Conservation (phyloP, 2,113 vertebrate genomes). For the Pagrus major region DNA sequence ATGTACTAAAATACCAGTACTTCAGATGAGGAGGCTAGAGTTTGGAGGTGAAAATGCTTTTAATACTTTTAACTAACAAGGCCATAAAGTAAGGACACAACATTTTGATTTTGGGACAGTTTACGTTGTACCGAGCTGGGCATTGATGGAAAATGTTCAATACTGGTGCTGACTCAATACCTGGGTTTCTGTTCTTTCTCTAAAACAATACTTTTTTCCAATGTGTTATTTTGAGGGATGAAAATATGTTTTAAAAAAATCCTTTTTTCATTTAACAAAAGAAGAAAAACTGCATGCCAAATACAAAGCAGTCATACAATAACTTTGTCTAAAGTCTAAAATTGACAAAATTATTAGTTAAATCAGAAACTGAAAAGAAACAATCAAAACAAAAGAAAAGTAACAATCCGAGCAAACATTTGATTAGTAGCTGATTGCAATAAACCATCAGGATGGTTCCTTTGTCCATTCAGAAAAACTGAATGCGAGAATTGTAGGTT, state of each 20-base stretch:
- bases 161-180: background rate
- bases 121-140: background rate
- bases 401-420: background rate
- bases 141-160: background rate
- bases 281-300: no score
- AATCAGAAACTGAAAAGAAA: background rate
- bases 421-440: no score
- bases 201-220: background rate
- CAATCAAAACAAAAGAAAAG: background rate
- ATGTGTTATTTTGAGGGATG: background rate
- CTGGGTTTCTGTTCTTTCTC: background rate
- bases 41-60: no score
- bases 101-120: no score
- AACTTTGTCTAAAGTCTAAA: background rate
- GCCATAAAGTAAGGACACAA: no score
- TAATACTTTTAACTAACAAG: no score
- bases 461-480: background rate
- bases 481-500: background rate
- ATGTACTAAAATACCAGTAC: no score
- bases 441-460: background rate
- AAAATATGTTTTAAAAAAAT: background rate
- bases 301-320: background rate
- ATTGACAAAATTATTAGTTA: background rate
- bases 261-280: background rate
- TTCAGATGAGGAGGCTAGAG: no score